Evolutionary conservation across 2,797 vertebrate species (phyloP).

Genomic region (Danio kyathit): DNA sequence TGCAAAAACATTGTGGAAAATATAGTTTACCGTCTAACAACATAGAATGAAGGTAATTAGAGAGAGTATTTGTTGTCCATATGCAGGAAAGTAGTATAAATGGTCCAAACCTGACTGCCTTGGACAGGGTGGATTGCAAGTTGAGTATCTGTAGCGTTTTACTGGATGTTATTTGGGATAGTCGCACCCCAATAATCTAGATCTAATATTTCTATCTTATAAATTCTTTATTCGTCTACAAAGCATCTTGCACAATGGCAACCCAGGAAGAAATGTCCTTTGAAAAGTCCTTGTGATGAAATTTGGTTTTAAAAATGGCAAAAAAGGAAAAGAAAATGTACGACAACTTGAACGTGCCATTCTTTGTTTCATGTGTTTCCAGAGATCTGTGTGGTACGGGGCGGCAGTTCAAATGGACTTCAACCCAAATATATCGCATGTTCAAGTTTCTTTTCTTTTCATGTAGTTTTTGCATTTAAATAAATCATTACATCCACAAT

Average conservation of each 20-base stretch:
- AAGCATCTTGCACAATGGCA: conserved; percentile 21
- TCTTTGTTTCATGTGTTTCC: conserved; percentile 53
- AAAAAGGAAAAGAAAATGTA: conserved; percentile 26
- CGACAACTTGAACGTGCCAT: conserved; percentile 24
- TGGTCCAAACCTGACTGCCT: conserved; percentile 43
- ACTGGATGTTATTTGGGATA: conserved; percentile 28
- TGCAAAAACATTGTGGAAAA: conserved; percentile 36
- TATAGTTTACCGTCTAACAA: conserved; percentile 52
- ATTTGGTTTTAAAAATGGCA: conserved; percentile 16
- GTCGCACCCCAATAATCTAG: conserved; percentile 35
- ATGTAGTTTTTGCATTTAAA: conserved; percentile 78
- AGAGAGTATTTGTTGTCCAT: conserved; percentile 39
- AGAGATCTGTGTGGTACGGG: conserved; percentile 70
- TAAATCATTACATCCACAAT: conserved; percentile 72
- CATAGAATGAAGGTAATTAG: conserved; percentile 46
- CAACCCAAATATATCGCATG: conserved; percentile 76
- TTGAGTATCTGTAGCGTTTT: conserved; percentile 34
- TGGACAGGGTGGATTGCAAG: conserved; percentile 28
- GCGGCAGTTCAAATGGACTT: conserved; percentile 72
- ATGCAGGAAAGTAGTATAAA: conserved; percentile 43
- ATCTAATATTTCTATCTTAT: conserved; percentile 40
- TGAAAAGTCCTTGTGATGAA: conserved; percentile 20
- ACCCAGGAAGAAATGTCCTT: conserved; percentile 39
- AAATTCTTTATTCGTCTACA: conserved; percentile 37
- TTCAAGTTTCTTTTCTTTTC: conserved; percentile 78